Evolutionary conservation across 1,140 invertebrate genomes (phyloP).

Genomic region (Drosophila pruinosa): DNA sequence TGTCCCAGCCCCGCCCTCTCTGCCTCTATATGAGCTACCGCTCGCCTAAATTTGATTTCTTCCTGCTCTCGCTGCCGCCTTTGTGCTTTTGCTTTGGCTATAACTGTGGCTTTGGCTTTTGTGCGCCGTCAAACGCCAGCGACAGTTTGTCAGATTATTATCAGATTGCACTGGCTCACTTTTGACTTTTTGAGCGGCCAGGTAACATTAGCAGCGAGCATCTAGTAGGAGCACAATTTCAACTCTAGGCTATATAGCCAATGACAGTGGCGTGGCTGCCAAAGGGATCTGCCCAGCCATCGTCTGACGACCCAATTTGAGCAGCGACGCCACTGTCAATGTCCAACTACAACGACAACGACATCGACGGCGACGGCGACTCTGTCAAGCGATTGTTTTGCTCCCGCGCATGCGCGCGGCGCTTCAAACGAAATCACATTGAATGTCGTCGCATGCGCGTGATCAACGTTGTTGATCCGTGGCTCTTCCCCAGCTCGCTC

Average conservation of each 20-base stretch:
- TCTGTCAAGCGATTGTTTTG: slow-evolving; percentile 76
- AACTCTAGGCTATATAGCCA: slow-evolving; percentile 6
- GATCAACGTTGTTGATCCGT: slow-evolving; percentile 80
- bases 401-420: slow-evolving; percentile 77
- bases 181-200: slow-evolving; percentile 72
- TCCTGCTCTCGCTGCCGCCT: slow-evolving; percentile 65
- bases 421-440: slow-evolving; percentile 80
- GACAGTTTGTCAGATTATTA: slow-evolving; percentile 83
- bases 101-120: slow-evolving; percentile 50
- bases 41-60: slow-evolving; percentile 78
- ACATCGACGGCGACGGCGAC: slow-evolving; percentile 18
- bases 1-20: background rate
- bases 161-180: slow-evolving; percentile 82
- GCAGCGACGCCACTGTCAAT: slow-evolving; percentile 45
- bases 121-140: slow-evolving; percentile 77
- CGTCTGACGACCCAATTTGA: slow-evolving; percentile 54
- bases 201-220: slow-evolving; percentile 44
- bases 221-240: slow-evolving; percentile 42
- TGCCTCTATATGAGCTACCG: slow-evolving; percentile 4
- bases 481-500: background rate
- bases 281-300: slow-evolving; percentile 50
- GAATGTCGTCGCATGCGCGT: slow-evolving; percentile 80
- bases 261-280: slow-evolving; percentile 51
- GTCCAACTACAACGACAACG: background rate
- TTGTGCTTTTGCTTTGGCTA: slow-evolving; percentile 59